Conservation (phyloP, 2,888 invertebrate genomes). For the Criorhina ranunculi region DNA sequence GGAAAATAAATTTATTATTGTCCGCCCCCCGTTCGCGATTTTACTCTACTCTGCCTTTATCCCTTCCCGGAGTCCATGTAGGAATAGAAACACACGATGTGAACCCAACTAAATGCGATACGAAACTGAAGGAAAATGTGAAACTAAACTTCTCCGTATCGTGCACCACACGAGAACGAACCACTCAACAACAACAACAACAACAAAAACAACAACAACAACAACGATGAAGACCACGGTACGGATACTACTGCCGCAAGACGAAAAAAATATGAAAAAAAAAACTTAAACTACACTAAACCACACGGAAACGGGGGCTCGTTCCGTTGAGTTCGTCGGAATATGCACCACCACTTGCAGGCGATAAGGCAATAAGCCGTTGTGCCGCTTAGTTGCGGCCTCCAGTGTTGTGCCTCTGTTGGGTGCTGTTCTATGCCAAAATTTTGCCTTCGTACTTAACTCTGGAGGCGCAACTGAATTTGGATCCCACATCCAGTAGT, state of each 20-base stretch:
- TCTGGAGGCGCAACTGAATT: conserved; percentile 28
- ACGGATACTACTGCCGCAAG: conserved; percentile 52
- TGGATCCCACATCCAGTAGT: conserved; percentile 30
- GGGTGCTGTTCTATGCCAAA: conserved; percentile 26
- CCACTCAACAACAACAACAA: conserved; percentile 71
- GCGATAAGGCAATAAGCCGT: conserved; percentile 77
- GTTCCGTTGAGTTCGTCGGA: conserved; percentile 46
- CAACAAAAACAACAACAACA: conserved; percentile 70
- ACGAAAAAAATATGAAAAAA: conserved; percentile 65
- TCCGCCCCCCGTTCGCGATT: conserved; percentile 44
- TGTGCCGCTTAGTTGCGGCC: conserved; percentile 58
- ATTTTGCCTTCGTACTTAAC: conserved; percentile 41
- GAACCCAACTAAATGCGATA: conserved; percentile 84
- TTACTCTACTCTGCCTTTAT: conserved; percentile 55
- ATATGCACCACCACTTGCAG: conserved; percentile 75
- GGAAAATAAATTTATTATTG: conserved; percentile 45
- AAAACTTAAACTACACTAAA: conserved; percentile 63
- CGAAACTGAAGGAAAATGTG: conserved; percentile 82
- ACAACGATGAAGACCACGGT: conserved; percentile 34
- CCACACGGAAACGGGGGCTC: conserved; percentile 71
- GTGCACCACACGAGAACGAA: conserved; percentile 67
- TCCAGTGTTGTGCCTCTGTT: conserved; percentile 45
- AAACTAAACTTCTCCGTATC: conserved; percentile 76
- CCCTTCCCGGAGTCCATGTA: conserved; percentile 60
- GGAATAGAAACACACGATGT: conserved; percentile 79